Evolutionary conservation across 2,797 vertebrate species (phyloP).

Genomic region (Fringilla coelebs): DNA sequence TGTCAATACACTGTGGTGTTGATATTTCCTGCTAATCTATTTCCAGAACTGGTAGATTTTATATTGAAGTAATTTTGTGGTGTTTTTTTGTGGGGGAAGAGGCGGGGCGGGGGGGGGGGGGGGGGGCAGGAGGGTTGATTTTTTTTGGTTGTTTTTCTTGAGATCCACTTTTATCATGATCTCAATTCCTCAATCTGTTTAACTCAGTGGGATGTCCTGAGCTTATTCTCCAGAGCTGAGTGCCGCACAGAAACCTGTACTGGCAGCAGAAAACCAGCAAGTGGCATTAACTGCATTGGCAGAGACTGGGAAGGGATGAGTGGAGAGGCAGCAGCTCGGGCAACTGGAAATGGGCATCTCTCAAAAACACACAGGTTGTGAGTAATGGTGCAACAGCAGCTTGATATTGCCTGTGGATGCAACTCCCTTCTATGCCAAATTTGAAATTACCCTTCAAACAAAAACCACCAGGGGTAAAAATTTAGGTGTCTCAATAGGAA

Average conservation of each 20-base stretch:
- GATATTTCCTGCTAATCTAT: background rate
- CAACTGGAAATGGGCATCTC: background rate
- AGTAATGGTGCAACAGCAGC: no score
- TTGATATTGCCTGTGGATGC: background rate
- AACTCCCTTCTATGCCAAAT: background rate
- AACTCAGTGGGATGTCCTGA: background rate
- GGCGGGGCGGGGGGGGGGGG: no score
- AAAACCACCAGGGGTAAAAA: background rate
- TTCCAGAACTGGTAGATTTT: background rate
- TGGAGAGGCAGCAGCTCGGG: background rate
- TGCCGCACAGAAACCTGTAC: background rate
- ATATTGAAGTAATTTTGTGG: background rate
- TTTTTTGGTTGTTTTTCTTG: background rate
- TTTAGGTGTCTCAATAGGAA: background rate
- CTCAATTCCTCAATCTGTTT: background rate
- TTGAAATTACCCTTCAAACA: background rate
- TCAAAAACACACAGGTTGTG: rapidly evolving
- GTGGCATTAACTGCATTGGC: background rate
- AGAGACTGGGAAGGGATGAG: background rate
- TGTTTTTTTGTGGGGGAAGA: background rate
- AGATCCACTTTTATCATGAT: background rate
- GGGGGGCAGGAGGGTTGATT: rapidly evolving
- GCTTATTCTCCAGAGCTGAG: rapidly evolving
- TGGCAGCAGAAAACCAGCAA: background rate
- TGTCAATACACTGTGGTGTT: background rate